These are phyloP conservation scores for Squalus acanthias DNA, from an alignment of 2,797 vertebrate genomes.

Conservation along the genomic window DNA sequence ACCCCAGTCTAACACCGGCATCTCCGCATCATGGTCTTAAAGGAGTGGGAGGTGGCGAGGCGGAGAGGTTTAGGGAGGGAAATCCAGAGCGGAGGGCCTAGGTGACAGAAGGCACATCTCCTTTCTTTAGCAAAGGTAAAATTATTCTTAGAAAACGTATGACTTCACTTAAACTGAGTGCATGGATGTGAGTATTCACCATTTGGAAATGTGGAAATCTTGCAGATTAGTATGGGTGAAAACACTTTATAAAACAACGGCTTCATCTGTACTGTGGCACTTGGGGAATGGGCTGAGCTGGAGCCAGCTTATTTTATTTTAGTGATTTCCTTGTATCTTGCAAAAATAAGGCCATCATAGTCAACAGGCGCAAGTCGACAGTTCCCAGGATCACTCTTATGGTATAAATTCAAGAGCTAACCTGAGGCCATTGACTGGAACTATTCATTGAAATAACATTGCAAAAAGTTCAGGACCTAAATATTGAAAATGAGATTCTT, in stretches of 20 bases:
- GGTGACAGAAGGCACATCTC: neutral
- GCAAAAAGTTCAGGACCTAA: neutral
- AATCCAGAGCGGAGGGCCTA: neutral
- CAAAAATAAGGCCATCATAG: neutral
- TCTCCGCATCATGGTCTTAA: neutral
- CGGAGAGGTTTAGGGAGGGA: neutral
- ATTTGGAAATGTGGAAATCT: neutral
- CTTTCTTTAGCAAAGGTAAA: neutral
- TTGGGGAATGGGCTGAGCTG: neutral
- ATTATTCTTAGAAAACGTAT: neutral
- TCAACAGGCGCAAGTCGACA: neutral
- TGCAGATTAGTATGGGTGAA: neutral
- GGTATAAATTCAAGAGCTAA: neutral
- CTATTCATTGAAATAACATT: neutral
- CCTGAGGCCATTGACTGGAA: neutral
- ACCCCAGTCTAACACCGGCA: too few species aligned
- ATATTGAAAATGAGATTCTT: slow-evolving; percentile 64
- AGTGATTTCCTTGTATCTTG: neutral
- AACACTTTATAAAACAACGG: neutral
- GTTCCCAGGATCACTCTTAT: neutral
- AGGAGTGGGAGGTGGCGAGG: neutral
- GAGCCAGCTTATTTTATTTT: neutral
- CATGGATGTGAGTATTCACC: neutral
- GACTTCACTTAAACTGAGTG: neutral
- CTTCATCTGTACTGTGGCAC: neutral